Conservation (phyloP, 2,797 vertebrate species). For the Decapterus maruadsi region DNA sequence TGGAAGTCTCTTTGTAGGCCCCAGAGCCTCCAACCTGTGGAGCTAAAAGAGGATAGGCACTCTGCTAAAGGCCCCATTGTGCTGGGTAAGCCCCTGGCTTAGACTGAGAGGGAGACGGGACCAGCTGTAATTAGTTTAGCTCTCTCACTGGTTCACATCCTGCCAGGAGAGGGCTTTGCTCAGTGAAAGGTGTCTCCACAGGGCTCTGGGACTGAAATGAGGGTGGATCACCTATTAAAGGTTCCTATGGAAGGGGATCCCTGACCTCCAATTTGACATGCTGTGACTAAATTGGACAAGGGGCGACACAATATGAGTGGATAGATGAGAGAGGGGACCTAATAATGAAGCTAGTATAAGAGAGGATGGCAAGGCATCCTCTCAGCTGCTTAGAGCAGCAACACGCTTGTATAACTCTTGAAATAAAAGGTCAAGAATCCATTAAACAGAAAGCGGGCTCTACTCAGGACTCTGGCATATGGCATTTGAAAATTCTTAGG, state of each 20-base stretch:
- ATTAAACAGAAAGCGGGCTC: conserved; percentile 44
- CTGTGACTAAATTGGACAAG: conserved; percentile 69
- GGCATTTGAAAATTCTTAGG: conserved; percentile 48
- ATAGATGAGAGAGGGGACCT: conserved; percentile 58
- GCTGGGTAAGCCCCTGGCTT: conserved; percentile 79
- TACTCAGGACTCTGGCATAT: conserved; percentile 19
- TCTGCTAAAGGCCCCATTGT: conserved; percentile 84
- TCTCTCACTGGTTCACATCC: conserved; percentile 69
- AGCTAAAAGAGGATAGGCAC: conserved; percentile 73
- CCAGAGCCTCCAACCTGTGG: conserved; percentile 68
- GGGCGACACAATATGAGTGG: conserved; percentile 34
- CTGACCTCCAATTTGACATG: conserved; percentile 57
- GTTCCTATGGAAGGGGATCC: conserved; percentile 52
- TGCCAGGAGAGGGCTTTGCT: conserved; percentile 79
- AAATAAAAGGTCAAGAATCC: conserved; percentile 68
- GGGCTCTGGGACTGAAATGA: conserved; percentile 70
- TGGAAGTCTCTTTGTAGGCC: conserved; percentile 82
- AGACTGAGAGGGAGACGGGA: conserved; percentile 69
- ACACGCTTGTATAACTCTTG: conserved; percentile 52
- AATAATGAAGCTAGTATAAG: conserved; percentile 56
- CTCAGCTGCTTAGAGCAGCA: conserved; percentile 42
- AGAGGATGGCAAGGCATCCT: conserved; percentile 45
- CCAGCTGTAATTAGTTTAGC: conserved; percentile 86
- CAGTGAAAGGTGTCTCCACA: conserved; percentile 78
- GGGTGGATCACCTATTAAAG: conserved; percentile 59